Evolutionary conservation across 1,140 invertebrate genomes (phyloP).

Genomic region (Akabosia matsudoensis): DNA sequence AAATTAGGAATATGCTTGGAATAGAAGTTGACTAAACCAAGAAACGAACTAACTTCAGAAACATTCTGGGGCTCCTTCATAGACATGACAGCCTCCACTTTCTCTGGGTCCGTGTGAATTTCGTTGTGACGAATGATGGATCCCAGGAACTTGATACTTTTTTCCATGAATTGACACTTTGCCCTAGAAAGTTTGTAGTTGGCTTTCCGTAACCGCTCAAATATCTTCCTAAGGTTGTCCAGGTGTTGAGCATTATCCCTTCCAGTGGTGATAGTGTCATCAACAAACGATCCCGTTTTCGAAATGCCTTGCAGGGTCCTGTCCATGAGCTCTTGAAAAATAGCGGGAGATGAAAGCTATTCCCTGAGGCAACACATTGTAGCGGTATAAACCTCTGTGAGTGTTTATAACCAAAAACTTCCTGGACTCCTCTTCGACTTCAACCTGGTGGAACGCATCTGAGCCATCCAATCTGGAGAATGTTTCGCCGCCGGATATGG

Average conservation of each 20-base stretch:
- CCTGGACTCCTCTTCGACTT: slow-evolving; percentile 48
- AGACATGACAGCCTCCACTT: neutral
- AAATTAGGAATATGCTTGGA: slow-evolving; percentile 49
- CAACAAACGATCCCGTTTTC: slow-evolving; percentile 46
- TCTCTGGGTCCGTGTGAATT: neutral
- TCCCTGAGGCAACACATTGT: slow-evolving; percentile 10
- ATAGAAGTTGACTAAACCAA: slow-evolving; percentile 50
- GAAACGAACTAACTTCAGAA: slow-evolving; percentile 41
- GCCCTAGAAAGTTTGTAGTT: neutral
- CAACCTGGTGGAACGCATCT: slow-evolving; percentile 52
- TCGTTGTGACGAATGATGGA: neutral
- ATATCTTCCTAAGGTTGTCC: neutral
- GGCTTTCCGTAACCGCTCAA: neutral
- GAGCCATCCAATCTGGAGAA: slow-evolving; percentile 51
- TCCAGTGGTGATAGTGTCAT: slow-evolving; percentile 48
- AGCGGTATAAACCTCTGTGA: slow-evolving; percentile 48
- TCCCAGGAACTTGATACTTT: neutral
- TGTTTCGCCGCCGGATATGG: slow-evolving; percentile 18
- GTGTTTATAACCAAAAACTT: slow-evolving; percentile 48
- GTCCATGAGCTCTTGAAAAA: slow-evolving; percentile 53
- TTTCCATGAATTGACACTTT: neutral
- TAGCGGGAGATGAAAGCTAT: slow-evolving; percentile 46
- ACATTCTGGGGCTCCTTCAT: neutral
- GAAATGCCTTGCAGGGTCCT: slow-evolving; percentile 46
- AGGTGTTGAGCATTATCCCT: neutral